Conservation (phyloP, 2,113 vertebrate species). For the Columba janthina region DNA sequence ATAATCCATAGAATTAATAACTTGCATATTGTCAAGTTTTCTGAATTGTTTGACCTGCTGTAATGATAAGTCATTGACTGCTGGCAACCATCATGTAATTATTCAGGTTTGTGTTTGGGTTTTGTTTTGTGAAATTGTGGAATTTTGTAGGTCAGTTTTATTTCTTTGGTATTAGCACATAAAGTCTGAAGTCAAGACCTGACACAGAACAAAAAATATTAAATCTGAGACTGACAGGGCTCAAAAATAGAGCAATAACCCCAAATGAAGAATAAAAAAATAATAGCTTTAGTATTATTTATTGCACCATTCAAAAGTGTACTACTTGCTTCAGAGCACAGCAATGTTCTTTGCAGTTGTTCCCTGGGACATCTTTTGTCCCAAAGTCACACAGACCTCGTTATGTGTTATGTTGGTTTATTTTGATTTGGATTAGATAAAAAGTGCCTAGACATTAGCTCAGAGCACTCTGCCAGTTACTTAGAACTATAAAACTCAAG, state of each 20-base stretch:
- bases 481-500: constrained; percentile 9
- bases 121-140: neutral
- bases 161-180: neutral
- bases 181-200: neutral
- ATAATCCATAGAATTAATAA: neutral
- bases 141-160: neutral
- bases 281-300: constrained; percentile 29
- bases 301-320: neutral
- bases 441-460: neutral
- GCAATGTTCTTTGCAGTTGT: neutral
- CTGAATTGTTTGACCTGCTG: neutral
- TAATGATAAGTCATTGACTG: neutral
- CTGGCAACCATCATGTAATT: neutral
- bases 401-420: constrained; percentile 18
- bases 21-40: neutral
- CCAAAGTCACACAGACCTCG: neutral
- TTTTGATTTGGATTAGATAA: constrained; percentile 41
- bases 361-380: neutral
- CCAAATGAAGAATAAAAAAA: constrained; percentile 34
- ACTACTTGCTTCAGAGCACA: neutral
- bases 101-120: neutral
- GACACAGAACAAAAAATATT: neutral
- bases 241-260: neutral
- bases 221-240: neutral
- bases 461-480: neutral